phyloP scores from a whole-genome alignment of 1,140 invertebrate species.

The Meloidogyne hapla region DNA sequence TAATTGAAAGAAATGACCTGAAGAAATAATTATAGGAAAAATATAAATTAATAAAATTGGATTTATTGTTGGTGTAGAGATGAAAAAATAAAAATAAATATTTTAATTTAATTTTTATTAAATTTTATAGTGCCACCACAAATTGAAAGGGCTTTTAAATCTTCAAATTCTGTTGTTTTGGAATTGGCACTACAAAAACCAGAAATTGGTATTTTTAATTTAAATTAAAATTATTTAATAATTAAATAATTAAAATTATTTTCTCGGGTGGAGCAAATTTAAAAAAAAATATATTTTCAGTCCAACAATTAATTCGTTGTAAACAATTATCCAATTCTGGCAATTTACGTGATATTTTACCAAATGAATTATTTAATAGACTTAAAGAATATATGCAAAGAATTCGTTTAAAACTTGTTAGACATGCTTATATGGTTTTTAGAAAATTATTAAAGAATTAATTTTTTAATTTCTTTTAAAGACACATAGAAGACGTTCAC shows the following conservation, averaged over 20 bases:
- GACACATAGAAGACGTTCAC: conserved; percentile 1
- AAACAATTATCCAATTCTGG: conserved; percentile 17
- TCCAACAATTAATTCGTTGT: conserved; percentile 21
- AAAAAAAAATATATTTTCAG: no score
- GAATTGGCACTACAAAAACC: conserved; percentile 39
- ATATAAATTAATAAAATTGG: not conserved
- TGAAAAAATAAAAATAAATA: not conserved
- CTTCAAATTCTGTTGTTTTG: conserved; percentile 36
- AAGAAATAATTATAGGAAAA: not conserved
- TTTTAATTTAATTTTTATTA: conserved; percentile 8
- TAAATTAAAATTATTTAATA: not conserved
- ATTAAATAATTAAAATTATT: not conserved
- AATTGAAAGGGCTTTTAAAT: conserved; percentile 31
- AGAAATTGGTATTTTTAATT: conserved; percentile 13
- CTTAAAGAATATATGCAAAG: conserved; percentile 19
- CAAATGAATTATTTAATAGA: conserved; percentile 16
- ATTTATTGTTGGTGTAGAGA: no score
- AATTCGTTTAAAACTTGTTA: not conserved
- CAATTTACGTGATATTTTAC: conserved; percentile 15
- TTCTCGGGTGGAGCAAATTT: no score
- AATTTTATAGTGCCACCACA: conserved; percentile 28
- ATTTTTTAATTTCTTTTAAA: conserved; percentile 6
- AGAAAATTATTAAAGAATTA: not conserved
- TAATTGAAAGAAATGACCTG: no score
- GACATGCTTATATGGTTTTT: not conserved